These are phyloP conservation scores for Cydia pomonella DNA, from an alignment of 1,140 invertebrate genomes.

Conservation along the genomic window DNA sequence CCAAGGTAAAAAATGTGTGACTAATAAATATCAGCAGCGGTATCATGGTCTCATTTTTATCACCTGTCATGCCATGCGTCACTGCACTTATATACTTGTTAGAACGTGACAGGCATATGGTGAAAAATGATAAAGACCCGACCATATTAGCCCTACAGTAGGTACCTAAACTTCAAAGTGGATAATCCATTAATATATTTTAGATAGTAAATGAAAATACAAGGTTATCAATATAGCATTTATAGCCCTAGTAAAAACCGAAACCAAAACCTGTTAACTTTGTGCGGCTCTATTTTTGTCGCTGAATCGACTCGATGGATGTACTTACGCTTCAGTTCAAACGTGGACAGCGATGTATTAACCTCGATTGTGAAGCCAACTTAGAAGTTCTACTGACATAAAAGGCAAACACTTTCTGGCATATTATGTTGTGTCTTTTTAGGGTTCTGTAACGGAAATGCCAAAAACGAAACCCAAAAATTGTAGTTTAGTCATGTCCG, in stretches of 20 bases:
- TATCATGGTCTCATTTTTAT: too few relatives aligned
- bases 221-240: neutral
- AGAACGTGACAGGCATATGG: too few relatives aligned
- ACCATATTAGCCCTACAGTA: too few relatives aligned
- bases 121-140: too few relatives aligned
- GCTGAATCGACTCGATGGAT: constrained; percentile 50
- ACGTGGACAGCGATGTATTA: constrained; percentile 38
- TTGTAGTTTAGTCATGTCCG: too few relatives aligned
- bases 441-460: neutral
- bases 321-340: constrained; percentile 58
- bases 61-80: too few relatives aligned
- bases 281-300: constrained; percentile 22
- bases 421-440: neutral
- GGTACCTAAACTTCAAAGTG: too few relatives aligned
- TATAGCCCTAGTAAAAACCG: neutral
- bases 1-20: too few relatives aligned
- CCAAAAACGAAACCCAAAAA: too few relatives aligned
- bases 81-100: too few relatives aligned
- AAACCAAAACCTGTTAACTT: neutral
- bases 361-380: constrained; percentile 23
- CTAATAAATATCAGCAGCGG: too few relatives aligned
- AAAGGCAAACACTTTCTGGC: neutral
- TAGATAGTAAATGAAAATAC: neutral
- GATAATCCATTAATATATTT: too few relatives aligned
- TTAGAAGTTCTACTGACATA: constrained; percentile 18